Evolutionary conservation across 2,113 vertebrate genomes (phyloP).

Genomic region (Phaethornis superciliosus): DNA sequence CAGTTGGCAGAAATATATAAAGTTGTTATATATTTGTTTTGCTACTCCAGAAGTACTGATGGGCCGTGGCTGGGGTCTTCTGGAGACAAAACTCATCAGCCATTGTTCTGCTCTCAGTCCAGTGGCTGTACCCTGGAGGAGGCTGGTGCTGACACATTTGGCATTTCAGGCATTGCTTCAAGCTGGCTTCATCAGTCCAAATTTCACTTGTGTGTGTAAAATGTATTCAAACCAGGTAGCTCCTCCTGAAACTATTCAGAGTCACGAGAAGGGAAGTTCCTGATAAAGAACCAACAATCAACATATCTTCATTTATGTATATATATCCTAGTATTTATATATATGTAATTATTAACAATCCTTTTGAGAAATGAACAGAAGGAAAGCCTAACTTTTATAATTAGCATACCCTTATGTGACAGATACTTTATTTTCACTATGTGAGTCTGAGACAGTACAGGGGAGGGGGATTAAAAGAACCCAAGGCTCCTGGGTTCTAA

Average conservation of each 20-base stretch:
- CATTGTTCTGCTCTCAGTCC: not conserved
- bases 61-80: not conserved
- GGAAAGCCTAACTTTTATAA: not conserved
- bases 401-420: not conserved
- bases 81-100: not conserved
- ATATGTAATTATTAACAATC: not conserved
- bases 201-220: not conserved
- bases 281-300: not conserved
- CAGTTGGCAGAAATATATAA: not conserved
- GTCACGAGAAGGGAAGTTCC: rapidly evolving
- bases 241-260: not conserved
- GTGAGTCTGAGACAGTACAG: not conserved
- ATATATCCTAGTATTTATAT: not conserved
- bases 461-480: not conserved
- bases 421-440: slow-evolving; percentile 6
- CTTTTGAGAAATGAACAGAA: not conserved
- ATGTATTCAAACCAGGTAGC: not conserved
- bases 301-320: not conserved
- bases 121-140: not conserved
- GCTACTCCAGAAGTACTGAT: not conserved
- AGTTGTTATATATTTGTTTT: not conserved
- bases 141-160: rapidly evolving
- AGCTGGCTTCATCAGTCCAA: not conserved
- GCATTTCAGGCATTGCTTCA: not conserved
- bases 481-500: not conserved